A percentile compares a stretch with the other conserved stretches of the same genome.
phyloP scores from a whole-genome alignment of 2,888 invertebrate genomes.

The Rosalia funebris region DNA sequence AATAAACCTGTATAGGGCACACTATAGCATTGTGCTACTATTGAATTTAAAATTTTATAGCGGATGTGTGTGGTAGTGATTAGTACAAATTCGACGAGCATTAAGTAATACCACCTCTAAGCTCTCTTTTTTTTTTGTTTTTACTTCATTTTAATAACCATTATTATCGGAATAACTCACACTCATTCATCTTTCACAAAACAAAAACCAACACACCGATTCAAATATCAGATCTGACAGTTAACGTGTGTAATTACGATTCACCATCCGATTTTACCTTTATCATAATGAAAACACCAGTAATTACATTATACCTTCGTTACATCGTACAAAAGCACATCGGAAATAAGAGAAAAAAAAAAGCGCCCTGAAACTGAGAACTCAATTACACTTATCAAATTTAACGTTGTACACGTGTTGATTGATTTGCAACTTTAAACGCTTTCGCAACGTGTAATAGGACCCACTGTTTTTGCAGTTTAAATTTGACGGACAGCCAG shows the following conservation, averaged over 20 bases:
- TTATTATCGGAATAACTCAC: too few species aligned
- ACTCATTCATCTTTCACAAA: conserved; percentile 1
- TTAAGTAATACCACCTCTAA: too few species aligned
- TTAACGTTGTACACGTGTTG: conserved; percentile 40
- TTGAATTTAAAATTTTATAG: too few species aligned
- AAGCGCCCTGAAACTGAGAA: conserved; percentile 57
- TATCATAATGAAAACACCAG: conserved; percentile 43
- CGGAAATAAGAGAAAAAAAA: conserved; percentile 51
- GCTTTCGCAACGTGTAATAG: conserved; percentile 35
- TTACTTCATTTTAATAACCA: too few species aligned
- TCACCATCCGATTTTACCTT: conserved; percentile 34
- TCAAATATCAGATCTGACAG: conserved; percentile 13
- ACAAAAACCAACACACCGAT: neutral
- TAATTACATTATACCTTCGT: conserved; percentile 54
- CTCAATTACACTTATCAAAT: conserved; percentile 59
- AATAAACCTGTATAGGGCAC: too few species aligned
- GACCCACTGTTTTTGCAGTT: conserved; percentile 32
- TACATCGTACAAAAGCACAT: conserved; percentile 50
- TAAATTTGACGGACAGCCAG: conserved; percentile 57
- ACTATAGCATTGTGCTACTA: too few species aligned
- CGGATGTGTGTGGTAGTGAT: too few species aligned
- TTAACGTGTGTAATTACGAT: conserved; percentile 34
- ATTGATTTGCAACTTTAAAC: conserved; percentile 54
- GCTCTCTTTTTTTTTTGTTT: too few species aligned
- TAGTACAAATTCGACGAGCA: too few species aligned